A percentile compares a stretch with the other conserved stretches of the same genome.
These are phyloP conservation scores for Parnassius glacialis DNA, from an alignment of 2,888 invertebrate genomes.

Conservation along the genomic window DNA sequence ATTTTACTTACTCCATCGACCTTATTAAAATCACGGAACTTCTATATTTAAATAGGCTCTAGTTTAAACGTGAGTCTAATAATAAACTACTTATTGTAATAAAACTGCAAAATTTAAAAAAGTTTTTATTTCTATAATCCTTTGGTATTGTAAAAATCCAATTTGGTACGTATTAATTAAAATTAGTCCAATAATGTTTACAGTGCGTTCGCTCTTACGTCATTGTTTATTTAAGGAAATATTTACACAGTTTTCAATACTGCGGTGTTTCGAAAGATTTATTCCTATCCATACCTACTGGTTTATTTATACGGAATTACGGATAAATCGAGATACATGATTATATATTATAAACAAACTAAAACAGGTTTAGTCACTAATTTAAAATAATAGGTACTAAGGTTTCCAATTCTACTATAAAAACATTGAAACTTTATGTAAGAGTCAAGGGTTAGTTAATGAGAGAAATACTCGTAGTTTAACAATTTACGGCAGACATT, in stretches of 20 bases:
- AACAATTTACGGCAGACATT: conserved; percentile 16
- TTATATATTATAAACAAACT: conserved; percentile 56
- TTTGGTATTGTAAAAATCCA: conserved; percentile 7
- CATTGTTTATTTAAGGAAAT: conserved; percentile 69
- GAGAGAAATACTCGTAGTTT: not conserved
- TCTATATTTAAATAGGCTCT: too few species aligned
- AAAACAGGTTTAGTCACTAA: conserved; percentile 30
- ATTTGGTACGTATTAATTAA: conserved; percentile 9
- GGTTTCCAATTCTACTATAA: not conserved
- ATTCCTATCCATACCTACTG: conserved; percentile 40
- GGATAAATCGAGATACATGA: conserved; percentile 50
- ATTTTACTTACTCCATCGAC: too few species aligned
- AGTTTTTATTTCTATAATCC: not conserved
- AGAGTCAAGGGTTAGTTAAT: not conserved
- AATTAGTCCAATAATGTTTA: conserved; percentile 22
- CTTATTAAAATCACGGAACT: too few species aligned
- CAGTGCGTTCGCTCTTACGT: conserved; percentile 47
- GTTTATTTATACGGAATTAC: conserved; percentile 62
- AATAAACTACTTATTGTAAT: too few species aligned
- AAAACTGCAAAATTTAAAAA: too few species aligned
- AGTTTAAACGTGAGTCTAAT: too few species aligned
- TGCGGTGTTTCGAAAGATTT: conserved; percentile 55
- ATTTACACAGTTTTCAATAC: conserved; percentile 47
- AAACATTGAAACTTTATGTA: not conserved
- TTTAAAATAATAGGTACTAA: conserved; percentile 29